phyloP scores from a whole-genome alignment of 2,113 vertebrate species.

The Polypterus bichir region DNA sequence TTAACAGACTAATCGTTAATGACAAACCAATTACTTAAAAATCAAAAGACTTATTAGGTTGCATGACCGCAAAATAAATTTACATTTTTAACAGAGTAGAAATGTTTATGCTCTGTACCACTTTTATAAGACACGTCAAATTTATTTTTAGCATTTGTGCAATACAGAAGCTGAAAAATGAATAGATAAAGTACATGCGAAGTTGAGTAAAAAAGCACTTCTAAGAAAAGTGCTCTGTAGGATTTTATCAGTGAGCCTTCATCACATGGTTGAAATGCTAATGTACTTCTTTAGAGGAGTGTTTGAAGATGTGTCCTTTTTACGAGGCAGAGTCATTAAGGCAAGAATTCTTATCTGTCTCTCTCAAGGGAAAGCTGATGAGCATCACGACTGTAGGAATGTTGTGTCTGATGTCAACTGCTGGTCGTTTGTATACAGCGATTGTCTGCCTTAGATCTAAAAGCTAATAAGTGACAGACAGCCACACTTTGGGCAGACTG shows the following conservation, averaged over 20 bases:
- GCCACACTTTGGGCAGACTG: not conserved
- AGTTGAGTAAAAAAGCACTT: no score
- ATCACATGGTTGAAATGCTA: not conserved
- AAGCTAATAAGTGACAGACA: constrained; percentile 1
- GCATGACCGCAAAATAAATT: no score
- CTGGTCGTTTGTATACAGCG: not conserved
- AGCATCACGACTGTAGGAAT: not conserved
- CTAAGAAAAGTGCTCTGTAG: not conserved
- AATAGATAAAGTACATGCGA: no score
- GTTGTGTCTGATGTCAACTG: not conserved
- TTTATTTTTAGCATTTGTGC: no score
- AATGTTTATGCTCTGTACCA: no score
- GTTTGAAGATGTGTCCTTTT: not conserved
- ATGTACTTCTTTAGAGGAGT: not conserved
- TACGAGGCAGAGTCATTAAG: not conserved
- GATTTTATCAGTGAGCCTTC: not conserved
- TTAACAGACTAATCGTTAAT: no score
- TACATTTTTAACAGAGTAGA: no score
- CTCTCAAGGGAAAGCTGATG: not conserved
- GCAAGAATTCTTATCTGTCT: not conserved
- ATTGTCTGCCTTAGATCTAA: not conserved
- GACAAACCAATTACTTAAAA: no score
- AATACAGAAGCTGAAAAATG: no score
- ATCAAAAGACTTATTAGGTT: no score
- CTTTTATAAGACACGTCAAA: no score